Base-by-base conservation (phyloP, 2,113 vertebrate genomes). In the Sinosuthora webbiana region DNA sequence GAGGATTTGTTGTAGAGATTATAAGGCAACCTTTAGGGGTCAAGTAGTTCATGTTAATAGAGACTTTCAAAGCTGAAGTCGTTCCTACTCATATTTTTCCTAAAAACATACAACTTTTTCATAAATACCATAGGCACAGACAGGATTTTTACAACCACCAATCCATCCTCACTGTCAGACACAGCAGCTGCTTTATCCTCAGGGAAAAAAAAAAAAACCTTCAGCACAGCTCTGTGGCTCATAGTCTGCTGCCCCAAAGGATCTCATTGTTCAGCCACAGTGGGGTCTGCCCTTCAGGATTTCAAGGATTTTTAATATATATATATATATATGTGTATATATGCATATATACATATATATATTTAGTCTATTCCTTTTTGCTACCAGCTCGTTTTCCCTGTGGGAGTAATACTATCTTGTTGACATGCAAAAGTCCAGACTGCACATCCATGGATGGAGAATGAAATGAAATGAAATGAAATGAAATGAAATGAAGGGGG, bases 101-200 rank as follows among this genome's bases (percentile, higher is more conserved):
- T 79, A 81, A 82, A 68, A 68, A 91, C 65, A 89, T 24, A 74
- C 13, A 94, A 81, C 59, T 87, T 83, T 42, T 75, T 57, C 65
- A 93, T 95, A 80, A 95, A 94, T 80, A 92, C 5, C 1, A 86
- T 79, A 94, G 92, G 90, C 93, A 97, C 89, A 97, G 78, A 91
- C 65, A 91, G 50, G 81, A 80, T 64, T 96, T 83, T 87, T 69
- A 95, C 67, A 83, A 93, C 93, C 76, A 90, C 57, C 57, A 49
- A 64, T 63, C 88, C 78, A 33, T 37, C 83, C 92, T 88, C 79
- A 56, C 47, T 82, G 55, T 75, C 87, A 85, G 63, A 93, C 49
- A 83, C 41, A 94, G 71, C 82, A 95, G 86, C 56, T 86, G 85
- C 92, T 88, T 85, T 45, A 92, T 37, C 37, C 74, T 80, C 73